phyloP scores from a whole-genome alignment of 2,888 invertebrate genomes.

The Augiades crinisus region DNA sequence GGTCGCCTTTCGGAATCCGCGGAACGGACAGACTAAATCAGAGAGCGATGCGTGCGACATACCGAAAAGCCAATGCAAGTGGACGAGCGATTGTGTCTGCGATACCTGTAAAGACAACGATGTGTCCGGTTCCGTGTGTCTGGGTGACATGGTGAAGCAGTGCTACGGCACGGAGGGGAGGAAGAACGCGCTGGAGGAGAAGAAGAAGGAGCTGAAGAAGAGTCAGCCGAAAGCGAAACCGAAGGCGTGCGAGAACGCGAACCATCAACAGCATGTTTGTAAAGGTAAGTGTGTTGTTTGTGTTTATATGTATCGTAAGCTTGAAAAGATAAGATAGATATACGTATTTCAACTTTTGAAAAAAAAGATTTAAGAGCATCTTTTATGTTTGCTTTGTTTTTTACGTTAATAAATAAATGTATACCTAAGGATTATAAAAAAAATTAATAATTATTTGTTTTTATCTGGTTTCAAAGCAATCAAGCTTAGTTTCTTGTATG shows the following conservation, averaged over 20 bases:
- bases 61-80: slow-evolving; percentile 64
- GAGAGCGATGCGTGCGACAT: slow-evolving; percentile 68
- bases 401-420: no score
- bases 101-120: slow-evolving; percentile 54
- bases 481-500: no score
- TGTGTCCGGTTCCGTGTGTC: slow-evolving; percentile 39
- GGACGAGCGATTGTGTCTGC: slow-evolving; percentile 67
- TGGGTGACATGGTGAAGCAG: slow-evolving; percentile 56
- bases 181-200: slow-evolving; percentile 41
- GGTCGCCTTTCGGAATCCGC: slow-evolving; percentile 61
- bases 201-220: slow-evolving; percentile 45
- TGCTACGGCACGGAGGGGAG: slow-evolving; percentile 46
- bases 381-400: no score
- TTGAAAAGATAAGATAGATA: no score
- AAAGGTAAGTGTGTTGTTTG: slow-evolving; percentile 52
- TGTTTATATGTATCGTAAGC: no score
- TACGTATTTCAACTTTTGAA: no score
- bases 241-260: slow-evolving; percentile 62
- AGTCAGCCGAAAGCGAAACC: slow-evolving; percentile 48
- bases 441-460: no score
- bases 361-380: no score
- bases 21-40: slow-evolving; percentile 60
- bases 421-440: no score
- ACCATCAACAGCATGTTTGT: slow-evolving; percentile 71
- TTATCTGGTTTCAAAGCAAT: no score